Conservation (phyloP, 2,888 invertebrate species). For the Platynereis dumerilii region DNA sequence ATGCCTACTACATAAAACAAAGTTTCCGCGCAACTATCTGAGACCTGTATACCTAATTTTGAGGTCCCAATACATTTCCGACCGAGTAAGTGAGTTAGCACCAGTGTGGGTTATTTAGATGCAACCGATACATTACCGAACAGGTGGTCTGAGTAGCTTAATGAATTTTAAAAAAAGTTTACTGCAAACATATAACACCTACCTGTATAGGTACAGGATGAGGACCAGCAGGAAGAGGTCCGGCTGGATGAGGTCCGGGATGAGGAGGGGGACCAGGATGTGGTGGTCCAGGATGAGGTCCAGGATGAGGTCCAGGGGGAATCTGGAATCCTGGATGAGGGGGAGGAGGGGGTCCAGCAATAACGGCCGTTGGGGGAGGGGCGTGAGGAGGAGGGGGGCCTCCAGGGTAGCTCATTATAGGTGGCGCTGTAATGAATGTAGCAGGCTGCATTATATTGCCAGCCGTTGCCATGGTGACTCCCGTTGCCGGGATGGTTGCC, state of each 20-base stretch:
- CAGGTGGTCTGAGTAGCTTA: too few species aligned
- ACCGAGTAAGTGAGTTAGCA: too few species aligned
- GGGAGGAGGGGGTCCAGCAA: slow-evolving; percentile 10
- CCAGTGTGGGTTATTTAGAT: too few species aligned
- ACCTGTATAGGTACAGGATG: slow-evolving; percentile 6
- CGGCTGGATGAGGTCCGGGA: too few species aligned
- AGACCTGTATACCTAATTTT: too few species aligned
- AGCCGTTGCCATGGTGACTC: slow-evolving; percentile 20
- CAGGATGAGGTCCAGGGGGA: slow-evolving; percentile 2
- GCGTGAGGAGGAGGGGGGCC: slow-evolving; percentile 12
- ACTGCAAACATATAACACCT: background rate
- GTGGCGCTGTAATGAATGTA: background rate
- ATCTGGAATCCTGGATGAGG: slow-evolving; percentile 19
- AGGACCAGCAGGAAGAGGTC: background rate
- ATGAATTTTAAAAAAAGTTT: too few species aligned
- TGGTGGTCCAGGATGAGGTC: background rate
- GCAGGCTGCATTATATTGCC: background rate
- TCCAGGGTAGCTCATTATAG: slow-evolving; percentile 14
- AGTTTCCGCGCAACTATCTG: too few species aligned
- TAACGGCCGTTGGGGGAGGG: slow-evolving; percentile 2
- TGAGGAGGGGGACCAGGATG: background rate
- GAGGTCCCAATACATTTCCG: too few species aligned
- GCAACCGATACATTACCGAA: too few species aligned
- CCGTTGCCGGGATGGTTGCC: slow-evolving; percentile 9
- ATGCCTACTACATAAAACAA: too few species aligned